Base-by-base conservation (phyloP, 1,140 invertebrate species). In the Chironomus tepperi region DNA sequence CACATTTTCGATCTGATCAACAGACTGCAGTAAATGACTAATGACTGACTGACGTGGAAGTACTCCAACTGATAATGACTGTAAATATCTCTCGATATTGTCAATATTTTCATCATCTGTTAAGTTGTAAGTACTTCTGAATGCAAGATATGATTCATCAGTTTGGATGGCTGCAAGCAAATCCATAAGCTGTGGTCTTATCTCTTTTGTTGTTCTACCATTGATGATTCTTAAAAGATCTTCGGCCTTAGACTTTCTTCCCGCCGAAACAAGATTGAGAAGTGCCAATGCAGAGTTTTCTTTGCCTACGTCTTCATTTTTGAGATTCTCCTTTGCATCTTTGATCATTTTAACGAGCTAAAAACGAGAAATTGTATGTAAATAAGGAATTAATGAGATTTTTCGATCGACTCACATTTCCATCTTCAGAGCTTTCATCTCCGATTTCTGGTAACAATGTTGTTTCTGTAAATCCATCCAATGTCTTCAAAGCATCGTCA, bases 81-180 rank as follows among this genome's bases (percentile, higher is more conserved):
- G 89, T 0, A 93, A 81, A 80, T 93, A 93, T 75, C 91, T 83
- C 78, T 94, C 92, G 5, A 86, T 85, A 15, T 87, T 80, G 74
- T 90, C 87, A 21, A 84, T 77, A 75, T 86, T 80, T 1, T 87
- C 85, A 2, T 82, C 82, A 3, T 84, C 81, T 74, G 88, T 86
- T 57, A 89, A 87, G 74, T 87, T 85, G 0, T 92, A 82, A 43
- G 85, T 79, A 73, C 88, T 87, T 82, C 90, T 88, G 12, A 88
- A 90, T 47, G 89, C 89, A 78, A 88, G 84, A 78, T 93, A 89
- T 0, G 89, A 84, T 6, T 85, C 84, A 10, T 82, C 75, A 0
- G 90, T 92, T 78, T 91, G 89, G 0, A 88, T 85, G 1, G 89
- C 88, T 1, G 90, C 91, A 15, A 90, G 79, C 1, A 92, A 79